Evolutionary conservation across 2,797 vertebrate species (phyloP).

Genomic region (Avahi laniger): DNA sequence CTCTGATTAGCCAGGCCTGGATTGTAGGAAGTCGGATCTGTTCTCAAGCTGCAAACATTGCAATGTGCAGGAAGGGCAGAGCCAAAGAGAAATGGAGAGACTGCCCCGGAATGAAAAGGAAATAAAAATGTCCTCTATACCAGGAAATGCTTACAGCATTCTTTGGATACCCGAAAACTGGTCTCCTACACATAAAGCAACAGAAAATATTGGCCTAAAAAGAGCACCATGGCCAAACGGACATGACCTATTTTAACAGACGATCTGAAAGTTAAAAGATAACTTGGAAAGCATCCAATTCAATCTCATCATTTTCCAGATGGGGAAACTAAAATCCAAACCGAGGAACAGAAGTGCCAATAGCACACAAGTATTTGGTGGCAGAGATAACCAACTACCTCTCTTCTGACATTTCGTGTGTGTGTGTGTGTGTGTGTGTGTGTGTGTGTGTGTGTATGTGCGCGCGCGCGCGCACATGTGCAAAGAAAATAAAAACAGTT

Average conservation of each 20-base stretch:
- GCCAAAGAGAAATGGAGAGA: background rate
- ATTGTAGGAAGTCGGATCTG: background rate
- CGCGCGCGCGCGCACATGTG: too few species aligned
- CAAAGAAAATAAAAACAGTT: background rate
- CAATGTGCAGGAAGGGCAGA: background rate
- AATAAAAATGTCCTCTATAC: background rate
- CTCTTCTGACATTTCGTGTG: background rate
- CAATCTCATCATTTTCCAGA: conserved; percentile 32
- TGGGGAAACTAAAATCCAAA: conserved; percentile 37
- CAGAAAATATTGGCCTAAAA: background rate
- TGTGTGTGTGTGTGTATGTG: too few species aligned
- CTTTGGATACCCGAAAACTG: background rate
- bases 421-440: background rate
- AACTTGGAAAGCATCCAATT: conserved; percentile 14
- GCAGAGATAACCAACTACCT: background rate
- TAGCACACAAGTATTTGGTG: background rate
- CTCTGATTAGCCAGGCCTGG: background rate
- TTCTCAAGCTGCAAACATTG: background rate
- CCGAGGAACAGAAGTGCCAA: background rate
- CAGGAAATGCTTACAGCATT: background rate
- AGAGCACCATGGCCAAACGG: background rate
- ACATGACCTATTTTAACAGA: conserved; percentile 55
- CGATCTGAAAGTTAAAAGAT: conserved; percentile 12
- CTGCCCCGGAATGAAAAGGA: background rate
- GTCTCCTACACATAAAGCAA: background rate